A percentile compares a stretch with the other conserved stretches of the same genome.
phyloP scores from a whole-genome alignment of 2,888 invertebrate species.

The Microctonus brassicae region DNA sequence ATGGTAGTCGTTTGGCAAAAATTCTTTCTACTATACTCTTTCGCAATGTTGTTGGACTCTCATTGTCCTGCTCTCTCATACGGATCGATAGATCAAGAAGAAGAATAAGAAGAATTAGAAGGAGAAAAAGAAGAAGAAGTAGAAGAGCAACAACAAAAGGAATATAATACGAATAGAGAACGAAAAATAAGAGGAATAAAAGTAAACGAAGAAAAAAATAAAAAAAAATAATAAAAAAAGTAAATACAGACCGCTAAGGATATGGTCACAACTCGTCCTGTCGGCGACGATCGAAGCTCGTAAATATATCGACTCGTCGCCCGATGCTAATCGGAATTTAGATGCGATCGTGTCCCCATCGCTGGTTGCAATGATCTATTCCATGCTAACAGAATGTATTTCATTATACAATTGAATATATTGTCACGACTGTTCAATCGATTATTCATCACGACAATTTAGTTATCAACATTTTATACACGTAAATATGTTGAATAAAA shows the following conservation, averaged over 20 bases:
- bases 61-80: slow-evolving; percentile 28
- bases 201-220: slow-evolving; percentile 2
- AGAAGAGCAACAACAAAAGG: too few relatives aligned
- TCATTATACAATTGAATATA: neutral
- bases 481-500: neutral
- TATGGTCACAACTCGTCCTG: slow-evolving; percentile 38
- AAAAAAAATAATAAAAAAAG: neutral
- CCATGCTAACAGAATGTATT: slow-evolving; percentile 50
- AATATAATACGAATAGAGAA: too few relatives aligned
- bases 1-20: slow-evolving; percentile 39
- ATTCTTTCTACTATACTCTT: slow-evolving; percentile 38
- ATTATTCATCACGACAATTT: neutral
- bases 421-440: slow-evolving; percentile 3
- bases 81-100: slow-evolving; percentile 23
- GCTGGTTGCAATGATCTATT: slow-evolving; percentile 5
- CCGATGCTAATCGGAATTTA: slow-evolving; percentile 64
- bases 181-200: neutral
- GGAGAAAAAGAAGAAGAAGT: slow-evolving; percentile 24
- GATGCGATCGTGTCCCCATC: slow-evolving; percentile 52
- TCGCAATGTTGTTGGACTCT: slow-evolving; percentile 22
- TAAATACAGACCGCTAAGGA: slow-evolving; percentile 31
- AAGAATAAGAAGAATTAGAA: slow-evolving; percentile 34
- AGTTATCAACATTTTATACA: neutral
- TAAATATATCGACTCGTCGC: slow-evolving; percentile 54
- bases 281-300: slow-evolving; percentile 51